These are phyloP conservation scores for Drosophila borealis DNA, from an alignment of 2,888 invertebrate genomes.

Conservation along the genomic window DNA sequence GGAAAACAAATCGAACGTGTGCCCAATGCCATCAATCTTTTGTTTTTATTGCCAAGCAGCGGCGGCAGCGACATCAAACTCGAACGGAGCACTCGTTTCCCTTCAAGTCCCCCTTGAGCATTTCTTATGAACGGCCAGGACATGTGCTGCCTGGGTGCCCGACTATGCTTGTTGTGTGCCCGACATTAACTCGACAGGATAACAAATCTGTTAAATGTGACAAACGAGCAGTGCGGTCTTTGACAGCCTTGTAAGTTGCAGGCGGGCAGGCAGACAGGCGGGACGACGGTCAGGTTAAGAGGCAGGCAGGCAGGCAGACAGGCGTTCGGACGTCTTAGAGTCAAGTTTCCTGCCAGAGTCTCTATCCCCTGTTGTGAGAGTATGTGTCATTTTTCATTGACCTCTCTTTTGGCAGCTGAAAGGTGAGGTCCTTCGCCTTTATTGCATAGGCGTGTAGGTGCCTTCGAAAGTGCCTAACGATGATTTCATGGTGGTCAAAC, in stretches of 20 bases:
- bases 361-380: constrained; percentile 29
- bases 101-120: constrained; percentile 63
- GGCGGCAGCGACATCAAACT: constrained; percentile 19
- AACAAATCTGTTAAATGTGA: constrained; percentile 85
- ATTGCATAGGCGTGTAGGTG: constrained; percentile 59
- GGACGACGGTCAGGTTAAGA: constrained; percentile 18
- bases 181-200: constrained; percentile 85
- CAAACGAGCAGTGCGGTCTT: constrained; percentile 81
- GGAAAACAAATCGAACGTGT: constrained; percentile 82
- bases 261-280: constrained; percentile 22
- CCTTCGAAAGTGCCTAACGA: constrained; percentile 73
- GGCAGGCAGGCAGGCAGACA: constrained; percentile 12
- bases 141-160: constrained; percentile 31
- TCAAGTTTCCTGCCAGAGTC: constrained; percentile 61
- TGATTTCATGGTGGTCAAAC: constrained; percentile 85
- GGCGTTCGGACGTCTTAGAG: constrained; percentile 45
- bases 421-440: constrained; percentile 30
- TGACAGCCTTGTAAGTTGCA: constrained; percentile 62
- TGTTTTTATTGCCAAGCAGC: constrained; percentile 77
- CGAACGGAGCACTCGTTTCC: constrained; percentile 13
- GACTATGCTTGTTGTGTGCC: constrained; percentile 62
- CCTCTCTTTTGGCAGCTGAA: constrained; percentile 50
- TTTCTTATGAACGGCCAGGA: constrained; percentile 69
- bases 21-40: constrained; percentile 82
- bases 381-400: constrained; percentile 71